These are phyloP conservation scores for Drosophila testacea DNA, from an alignment of 2,888 invertebrate genomes.

Conservation along the genomic window DNA sequence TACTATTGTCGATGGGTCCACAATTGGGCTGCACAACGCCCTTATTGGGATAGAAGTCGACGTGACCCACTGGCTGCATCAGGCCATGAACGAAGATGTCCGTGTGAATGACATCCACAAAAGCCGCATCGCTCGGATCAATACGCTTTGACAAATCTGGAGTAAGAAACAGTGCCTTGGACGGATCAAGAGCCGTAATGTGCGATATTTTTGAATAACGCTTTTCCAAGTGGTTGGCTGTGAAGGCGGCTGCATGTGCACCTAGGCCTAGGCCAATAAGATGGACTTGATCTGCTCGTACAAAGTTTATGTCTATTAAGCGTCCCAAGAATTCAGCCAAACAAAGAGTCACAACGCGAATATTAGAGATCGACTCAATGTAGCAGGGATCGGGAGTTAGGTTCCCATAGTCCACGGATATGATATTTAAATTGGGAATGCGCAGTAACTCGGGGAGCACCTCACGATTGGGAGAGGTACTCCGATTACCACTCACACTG, in stretches of 20 bases:
- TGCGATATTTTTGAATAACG: slow-evolving; percentile 80
- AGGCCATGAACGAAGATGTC: slow-evolving; percentile 86
- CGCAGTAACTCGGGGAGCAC: slow-evolving; percentile 87
- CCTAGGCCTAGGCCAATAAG: slow-evolving; percentile 89
- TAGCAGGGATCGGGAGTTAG: slow-evolving; percentile 88
- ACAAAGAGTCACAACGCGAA: slow-evolving; percentile 87
- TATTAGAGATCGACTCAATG: slow-evolving; percentile 86
- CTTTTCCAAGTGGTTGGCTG: slow-evolving; percentile 84
- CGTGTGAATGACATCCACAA: slow-evolving; percentile 88
- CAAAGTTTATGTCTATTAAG: slow-evolving; percentile 57
- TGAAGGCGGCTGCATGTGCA: slow-evolving; percentile 87
- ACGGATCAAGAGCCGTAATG: slow-evolving; percentile 88
- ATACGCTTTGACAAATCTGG: slow-evolving; percentile 85
- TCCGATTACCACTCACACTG: slow-evolving; percentile 87
- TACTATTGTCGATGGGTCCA: slow-evolving; percentile 16
- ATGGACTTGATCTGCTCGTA: slow-evolving; percentile 85
- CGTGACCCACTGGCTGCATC: slow-evolving; percentile 86
- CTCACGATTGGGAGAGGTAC: slow-evolving; percentile 87
- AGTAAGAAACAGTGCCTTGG: slow-evolving; percentile 87
- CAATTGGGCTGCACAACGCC: slow-evolving; percentile 88
- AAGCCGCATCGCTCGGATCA: slow-evolving; percentile 87
- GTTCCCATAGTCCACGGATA: slow-evolving; percentile 87
- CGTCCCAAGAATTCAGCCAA: slow-evolving; percentile 86
- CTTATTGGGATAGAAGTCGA: slow-evolving; percentile 87
- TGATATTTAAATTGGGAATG: slow-evolving; percentile 86